These are phyloP conservation scores for Molorchus minor DNA, from an alignment of 2,888 invertebrate species.

Conservation along the genomic window DNA sequence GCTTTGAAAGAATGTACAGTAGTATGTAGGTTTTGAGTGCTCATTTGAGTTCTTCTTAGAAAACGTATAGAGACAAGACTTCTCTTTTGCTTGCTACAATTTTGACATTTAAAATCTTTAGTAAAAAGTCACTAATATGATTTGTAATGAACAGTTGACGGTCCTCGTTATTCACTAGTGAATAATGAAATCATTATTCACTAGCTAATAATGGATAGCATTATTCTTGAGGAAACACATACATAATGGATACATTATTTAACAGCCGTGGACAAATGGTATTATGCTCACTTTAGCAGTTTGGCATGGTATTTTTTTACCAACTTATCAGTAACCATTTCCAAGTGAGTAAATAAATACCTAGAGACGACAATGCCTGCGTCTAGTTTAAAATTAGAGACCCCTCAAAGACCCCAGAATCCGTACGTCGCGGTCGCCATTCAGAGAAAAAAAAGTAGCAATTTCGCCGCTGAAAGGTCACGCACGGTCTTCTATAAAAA, in stretches of 20 bases:
- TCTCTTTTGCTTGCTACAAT: no score
- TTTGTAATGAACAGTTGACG: background rate
- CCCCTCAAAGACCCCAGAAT: background rate
- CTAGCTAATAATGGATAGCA: background rate
- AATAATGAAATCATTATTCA: background rate
- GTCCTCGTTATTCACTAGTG: background rate
- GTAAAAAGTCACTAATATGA: background rate
- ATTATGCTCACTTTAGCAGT: no score
- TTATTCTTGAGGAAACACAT: no score
- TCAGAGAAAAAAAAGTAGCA: background rate
- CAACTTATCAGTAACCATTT: background rate
- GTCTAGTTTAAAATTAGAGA: background rate
- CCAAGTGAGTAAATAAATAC: background rate
- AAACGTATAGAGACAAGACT: background rate
- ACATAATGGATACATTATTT: no score
- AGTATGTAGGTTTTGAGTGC: background rate
- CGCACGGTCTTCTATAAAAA: slow-evolving; percentile 30
- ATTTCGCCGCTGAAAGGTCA: background rate
- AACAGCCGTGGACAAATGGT: no score
- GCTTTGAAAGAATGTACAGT: no score
- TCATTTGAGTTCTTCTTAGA: background rate
- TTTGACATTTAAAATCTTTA: no score
- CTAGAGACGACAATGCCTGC: background rate
- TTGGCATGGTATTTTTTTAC: no score
- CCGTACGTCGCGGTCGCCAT: background rate